A percentile compares a stretch with the other conserved stretches of the same genome.
These are phyloP conservation scores for Syndactyla subalaris DNA, from an alignment of 2,797 vertebrate genomes.

Conservation along the genomic window DNA sequence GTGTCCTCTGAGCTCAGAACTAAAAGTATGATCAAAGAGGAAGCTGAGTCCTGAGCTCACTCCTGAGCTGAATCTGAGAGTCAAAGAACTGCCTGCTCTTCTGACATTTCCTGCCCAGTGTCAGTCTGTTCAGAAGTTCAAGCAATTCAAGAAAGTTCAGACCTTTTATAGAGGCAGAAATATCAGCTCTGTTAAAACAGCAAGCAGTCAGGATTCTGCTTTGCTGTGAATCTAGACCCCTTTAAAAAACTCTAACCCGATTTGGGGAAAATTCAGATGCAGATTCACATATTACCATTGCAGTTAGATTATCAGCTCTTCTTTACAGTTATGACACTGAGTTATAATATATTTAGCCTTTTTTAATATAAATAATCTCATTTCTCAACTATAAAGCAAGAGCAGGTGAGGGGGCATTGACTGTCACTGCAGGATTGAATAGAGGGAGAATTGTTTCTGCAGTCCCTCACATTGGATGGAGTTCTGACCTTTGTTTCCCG, in stretches of 20 bases:
- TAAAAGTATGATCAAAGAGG: background rate
- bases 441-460: background rate
- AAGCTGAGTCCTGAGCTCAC: background rate
- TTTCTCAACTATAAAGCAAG: background rate
- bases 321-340: background rate
- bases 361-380: background rate
- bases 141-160: background rate
- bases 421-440: background rate
- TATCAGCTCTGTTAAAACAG: background rate
- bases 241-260: background rate
- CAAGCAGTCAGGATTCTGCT: background rate
- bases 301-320: background rate
- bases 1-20: background rate
- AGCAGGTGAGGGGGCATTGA: background rate
- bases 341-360: background rate
- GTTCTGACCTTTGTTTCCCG: background rate
- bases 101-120: background rate
- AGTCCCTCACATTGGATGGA: background rate
- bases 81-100: background rate
- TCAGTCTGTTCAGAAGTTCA: background rate
- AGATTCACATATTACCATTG: background rate
- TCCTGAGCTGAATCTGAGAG: background rate
- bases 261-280: background rate
- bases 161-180: background rate
- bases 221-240: background rate